Conservation (phyloP, 2,888 invertebrate genomes). For the Epiblema foenella region DNA sequence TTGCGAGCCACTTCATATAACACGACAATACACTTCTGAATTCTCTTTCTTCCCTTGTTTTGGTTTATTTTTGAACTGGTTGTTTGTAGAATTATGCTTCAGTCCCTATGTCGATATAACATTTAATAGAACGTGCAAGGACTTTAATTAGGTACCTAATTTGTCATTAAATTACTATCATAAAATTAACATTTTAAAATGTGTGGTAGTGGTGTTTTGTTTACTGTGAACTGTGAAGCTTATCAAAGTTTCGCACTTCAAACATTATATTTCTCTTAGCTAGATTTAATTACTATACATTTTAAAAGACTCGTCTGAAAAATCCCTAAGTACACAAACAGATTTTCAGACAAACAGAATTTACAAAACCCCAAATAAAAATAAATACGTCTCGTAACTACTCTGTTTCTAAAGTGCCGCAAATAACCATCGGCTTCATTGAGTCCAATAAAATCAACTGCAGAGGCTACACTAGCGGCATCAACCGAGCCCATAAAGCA, state of each 20-base stretch:
- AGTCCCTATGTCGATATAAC: conserved; percentile 1
- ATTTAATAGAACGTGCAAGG: background rate
- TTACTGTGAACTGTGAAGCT: background rate
- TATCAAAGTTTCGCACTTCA: background rate
- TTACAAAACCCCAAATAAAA: conserved; percentile 1
- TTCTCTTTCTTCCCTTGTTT: conserved; percentile 57
- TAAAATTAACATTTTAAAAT: no score
- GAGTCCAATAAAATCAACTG: conserved; percentile 49
- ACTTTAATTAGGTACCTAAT: background rate
- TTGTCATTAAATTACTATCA: background rate
- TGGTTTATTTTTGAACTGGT: conserved; percentile 56
- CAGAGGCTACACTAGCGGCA: conserved; percentile 78
- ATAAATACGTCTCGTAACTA: conserved; percentile 3
- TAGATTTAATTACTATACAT: background rate
- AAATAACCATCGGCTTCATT: conserved; percentile 36
- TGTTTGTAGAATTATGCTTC: conserved; percentile 43
- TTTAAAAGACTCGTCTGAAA: background rate
- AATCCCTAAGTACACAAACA: background rate
- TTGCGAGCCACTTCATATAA: conserved; percentile 76
- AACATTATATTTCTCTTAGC: background rate
- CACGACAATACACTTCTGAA: conserved; percentile 71
- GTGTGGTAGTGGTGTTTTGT: no score
- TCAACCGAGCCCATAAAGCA: conserved; percentile 76
- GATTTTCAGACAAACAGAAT: background rate
- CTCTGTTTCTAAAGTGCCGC: conserved; percentile 33